Percentiles rank a stretch among this genome's conserved stretches.
Evolutionary conservation across 2,113 vertebrate species (phyloP).

Genomic region (Catharus fuscescens): DNA sequence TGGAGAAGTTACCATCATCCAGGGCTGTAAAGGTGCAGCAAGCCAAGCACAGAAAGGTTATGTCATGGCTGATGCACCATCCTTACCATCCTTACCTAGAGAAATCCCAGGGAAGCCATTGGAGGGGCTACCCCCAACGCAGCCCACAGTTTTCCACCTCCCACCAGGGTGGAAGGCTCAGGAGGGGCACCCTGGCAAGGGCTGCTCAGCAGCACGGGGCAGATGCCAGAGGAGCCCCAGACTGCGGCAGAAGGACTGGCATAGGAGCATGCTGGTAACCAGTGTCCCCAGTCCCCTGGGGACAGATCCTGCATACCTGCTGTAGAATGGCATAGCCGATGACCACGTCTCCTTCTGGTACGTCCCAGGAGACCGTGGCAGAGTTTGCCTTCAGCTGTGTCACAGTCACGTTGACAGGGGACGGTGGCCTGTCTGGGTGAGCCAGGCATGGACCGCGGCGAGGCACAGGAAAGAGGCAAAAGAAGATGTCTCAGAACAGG

Average conservation of each 20-base stretch:
- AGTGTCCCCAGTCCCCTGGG: not conserved
- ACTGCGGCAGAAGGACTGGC: accelerated
- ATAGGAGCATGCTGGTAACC: not conserved
- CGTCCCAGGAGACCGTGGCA: slow-evolving; percentile 95
- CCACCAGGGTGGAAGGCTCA: not conserved
- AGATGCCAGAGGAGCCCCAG: not conserved
- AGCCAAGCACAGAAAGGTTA: not conserved
- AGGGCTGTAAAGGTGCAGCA: not conserved
- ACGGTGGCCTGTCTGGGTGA: slow-evolving; percentile 87
- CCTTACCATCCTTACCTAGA: not conserved
- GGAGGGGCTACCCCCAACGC: not conserved
- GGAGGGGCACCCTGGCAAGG: not conserved
- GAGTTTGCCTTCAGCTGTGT: slow-evolving; percentile 94
- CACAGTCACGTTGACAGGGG: slow-evolving; percentile 96
- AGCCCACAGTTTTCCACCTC: not conserved
- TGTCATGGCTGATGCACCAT: not conserved
- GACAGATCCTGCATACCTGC: slow-evolving; percentile 79
- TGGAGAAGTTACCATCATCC: not conserved
- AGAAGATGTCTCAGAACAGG: not conserved
- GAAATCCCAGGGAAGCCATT: not conserved
- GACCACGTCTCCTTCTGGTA: slow-evolving; percentile 94
- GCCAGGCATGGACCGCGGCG: not conserved
- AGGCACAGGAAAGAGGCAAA: slow-evolving; percentile 33
- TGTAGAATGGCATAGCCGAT: slow-evolving; percentile 97
- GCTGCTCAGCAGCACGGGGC: not conserved